Evolutionary conservation across 1,140 invertebrate species (phyloP), one percentile per base, ranked within the genome.

Genomic region (Scaptomyza montana): DNA sequence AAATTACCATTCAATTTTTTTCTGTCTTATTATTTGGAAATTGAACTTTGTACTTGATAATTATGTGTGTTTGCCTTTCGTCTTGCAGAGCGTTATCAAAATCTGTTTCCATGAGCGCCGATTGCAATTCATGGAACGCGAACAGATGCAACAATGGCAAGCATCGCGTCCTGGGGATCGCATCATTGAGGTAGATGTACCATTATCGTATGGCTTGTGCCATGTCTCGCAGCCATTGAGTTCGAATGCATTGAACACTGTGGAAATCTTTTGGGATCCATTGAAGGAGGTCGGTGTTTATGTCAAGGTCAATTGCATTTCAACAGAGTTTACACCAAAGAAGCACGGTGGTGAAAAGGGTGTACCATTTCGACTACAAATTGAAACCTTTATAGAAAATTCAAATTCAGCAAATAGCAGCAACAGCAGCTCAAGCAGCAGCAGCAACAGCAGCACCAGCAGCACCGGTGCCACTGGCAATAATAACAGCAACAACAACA

Each of bases 311-410:
- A 98, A 99, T 92, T 99, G 98, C 91, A 99, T 99, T 67, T 98
- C 97, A 70, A 99, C 98, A 3, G 98, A 99, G 93, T 99, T 99
- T 91, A 99, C 98, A 1, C 97, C 98, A 0, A 99, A 99, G 91
- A 99, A 99, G 92, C 98, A 99, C 92, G 98, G 98, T 28, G 98
- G 98, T 3, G 98, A 99, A 92, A 99, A 99, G 92, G 98, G 98
- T 5, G 98, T 99, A 9, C 98, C 98, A 28, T 99, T 99, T 93
- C 94, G 98, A 19, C 96, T 99, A 70, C 97, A 99, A 92, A 96
- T 99, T 56, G 97, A 98, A 93, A 98, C 97, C 0, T 96, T 95
- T 92, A 93, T 95, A 54, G 93, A 92, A 59, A 93, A 94, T 74
- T 74, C 77, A 89, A 84, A 6, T 33, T 33, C 59, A 63, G 46